Conservation (phyloP, 2,113 vertebrate genomes). For the Cheirogaleus medius region DNA sequence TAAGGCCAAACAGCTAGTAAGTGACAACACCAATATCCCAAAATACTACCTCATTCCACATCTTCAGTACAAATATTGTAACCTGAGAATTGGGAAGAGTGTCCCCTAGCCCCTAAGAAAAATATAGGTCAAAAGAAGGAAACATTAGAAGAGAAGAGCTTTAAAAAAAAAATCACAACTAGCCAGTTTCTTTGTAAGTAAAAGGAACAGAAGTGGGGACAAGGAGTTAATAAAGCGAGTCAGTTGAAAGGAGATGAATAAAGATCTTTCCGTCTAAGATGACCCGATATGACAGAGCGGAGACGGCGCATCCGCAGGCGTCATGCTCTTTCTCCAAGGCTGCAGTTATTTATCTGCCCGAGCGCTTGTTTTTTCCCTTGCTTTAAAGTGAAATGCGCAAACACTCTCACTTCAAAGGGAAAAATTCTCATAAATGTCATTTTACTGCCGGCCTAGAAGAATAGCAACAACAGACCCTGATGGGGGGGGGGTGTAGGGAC, state of each 20-base stretch:
- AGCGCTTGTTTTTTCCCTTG: conserved; percentile 64
- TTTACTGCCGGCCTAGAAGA: conserved; percentile 67
- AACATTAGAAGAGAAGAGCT: background rate
- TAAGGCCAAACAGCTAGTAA: background rate
- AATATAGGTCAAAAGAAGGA: background rate
- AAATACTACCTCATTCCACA: background rate
- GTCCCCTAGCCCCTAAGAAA: background rate
- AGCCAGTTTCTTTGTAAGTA: background rate
- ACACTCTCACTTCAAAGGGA: conserved; percentile 75
- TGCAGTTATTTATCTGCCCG: conserved; percentile 54
- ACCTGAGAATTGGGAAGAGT: background rate
- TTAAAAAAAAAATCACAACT: background rate
- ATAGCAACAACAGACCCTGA: conserved; percentile 59
- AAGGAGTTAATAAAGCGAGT: conserved; percentile 7
- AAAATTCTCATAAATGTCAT: conserved; percentile 72
- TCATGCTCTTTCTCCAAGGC: conserved; percentile 48
- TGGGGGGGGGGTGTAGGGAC: background rate
- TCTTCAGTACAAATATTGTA: background rate
- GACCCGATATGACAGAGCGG: background rate
- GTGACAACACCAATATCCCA: background rate
- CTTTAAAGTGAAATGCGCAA: conserved; percentile 74
- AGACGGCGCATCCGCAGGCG: background rate
- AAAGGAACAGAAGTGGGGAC: background rate
- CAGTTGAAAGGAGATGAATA: conserved; percentile 29
- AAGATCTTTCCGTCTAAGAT: background rate